These are phyloP conservation scores for Anarsia innoxiella DNA, from an alignment of 2,888 invertebrate species.

Conservation along the genomic window DNA sequence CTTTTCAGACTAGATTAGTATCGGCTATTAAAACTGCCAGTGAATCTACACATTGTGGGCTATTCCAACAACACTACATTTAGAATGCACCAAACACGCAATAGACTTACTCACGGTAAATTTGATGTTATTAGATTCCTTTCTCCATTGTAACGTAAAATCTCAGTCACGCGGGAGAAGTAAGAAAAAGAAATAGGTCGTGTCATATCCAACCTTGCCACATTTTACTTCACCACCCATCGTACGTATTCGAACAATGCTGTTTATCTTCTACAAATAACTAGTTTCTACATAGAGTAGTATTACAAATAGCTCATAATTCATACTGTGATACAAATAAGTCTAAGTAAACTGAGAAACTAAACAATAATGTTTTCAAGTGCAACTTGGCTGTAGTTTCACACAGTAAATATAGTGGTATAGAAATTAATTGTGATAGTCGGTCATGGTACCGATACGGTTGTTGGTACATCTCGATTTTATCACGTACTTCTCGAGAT, in stretches of 20 bases:
- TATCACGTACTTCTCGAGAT: conserved; percentile 7
- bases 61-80: too few relatives aligned
- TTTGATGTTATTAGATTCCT: too few relatives aligned
- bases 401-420: not conserved
- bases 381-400: not conserved
- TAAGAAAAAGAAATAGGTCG: conserved; percentile 1
- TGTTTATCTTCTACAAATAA: conserved; percentile 9
- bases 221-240: not conserved
- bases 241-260: conserved; percentile 1
- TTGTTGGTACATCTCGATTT: conserved; percentile 6
- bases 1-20: too few relatives aligned
- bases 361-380: conserved; percentile 9
- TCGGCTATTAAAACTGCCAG: too few relatives aligned
- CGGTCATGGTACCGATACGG: not conserved
- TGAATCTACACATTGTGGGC: too few relatives aligned
- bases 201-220: conserved; percentile 1
- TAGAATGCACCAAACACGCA: too few relatives aligned
- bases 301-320: conserved; percentile 11
- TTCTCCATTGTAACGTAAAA: too few relatives aligned
- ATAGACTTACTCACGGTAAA: too few relatives aligned
- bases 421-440: not conserved
- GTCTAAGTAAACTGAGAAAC: not conserved
- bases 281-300: conserved; percentile 7
- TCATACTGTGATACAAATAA: conserved; percentile 17
- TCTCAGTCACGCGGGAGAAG: not conserved